Percentiles rank a stretch among this genome's conserved stretches.
Conservation (phyloP, 2,888 invertebrate genomes). For the Elaeidobius kamerunicus region DNA sequence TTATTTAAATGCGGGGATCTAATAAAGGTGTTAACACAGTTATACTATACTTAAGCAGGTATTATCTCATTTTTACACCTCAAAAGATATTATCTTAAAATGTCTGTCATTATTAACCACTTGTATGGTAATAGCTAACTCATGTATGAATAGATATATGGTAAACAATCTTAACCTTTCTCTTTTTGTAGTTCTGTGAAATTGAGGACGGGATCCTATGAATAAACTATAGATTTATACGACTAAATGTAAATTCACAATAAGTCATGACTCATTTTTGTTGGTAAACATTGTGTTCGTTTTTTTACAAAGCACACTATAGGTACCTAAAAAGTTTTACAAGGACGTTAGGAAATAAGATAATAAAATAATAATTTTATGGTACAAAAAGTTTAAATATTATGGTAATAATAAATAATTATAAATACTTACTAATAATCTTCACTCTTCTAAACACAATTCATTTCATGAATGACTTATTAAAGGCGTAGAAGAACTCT, state of each 20-base stretch:
- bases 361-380: not conserved
- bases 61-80: constrained; percentile 11
- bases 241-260: not conserved
- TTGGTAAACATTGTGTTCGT: constrained; percentile 10
- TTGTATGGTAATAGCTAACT: constrained; percentile 7
- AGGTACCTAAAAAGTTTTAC: no score
- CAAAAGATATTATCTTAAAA: constrained; percentile 15
- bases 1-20: not conserved
- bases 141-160: constrained; percentile 7
- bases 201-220: constrained; percentile 7
- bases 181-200: constrained; percentile 12
- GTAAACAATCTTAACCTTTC: constrained; percentile 15
- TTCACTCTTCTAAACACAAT: no score
- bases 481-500: no score
- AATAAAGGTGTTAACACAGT: constrained; percentile 18
- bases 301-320: no score
- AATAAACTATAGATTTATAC: constrained; percentile 5
- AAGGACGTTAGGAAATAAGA: not conserved
- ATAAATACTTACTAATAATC: no score
- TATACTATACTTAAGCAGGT: not conserved
- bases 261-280: constrained; percentile 11
- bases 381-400: no score
- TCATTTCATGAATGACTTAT: no score
- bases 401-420: no score
- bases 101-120: constrained; percentile 12